Conservation (phyloP, 2,797 vertebrate genomes). For the Alcedo quadribrachys region DNA sequence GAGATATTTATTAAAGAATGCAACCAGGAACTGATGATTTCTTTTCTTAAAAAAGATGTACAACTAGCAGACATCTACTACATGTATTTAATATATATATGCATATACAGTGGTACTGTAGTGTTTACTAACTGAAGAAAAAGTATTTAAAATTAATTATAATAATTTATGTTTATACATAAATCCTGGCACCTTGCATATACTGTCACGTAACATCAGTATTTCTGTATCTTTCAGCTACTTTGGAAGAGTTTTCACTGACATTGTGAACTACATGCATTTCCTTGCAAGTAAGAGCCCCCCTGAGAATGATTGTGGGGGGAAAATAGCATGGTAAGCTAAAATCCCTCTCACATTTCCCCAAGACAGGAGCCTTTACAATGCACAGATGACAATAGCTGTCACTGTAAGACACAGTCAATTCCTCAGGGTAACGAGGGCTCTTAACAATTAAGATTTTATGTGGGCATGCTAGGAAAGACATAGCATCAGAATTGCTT, state of each 20-base stretch:
- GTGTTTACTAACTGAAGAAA: background rate
- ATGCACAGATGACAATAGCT: constrained; percentile 60
- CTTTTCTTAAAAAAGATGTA: background rate
- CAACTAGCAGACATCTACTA: background rate
- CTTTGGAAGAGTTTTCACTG: background rate
- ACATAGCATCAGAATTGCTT: background rate
- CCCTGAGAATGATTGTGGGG: background rate
- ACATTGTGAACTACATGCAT: background rate
- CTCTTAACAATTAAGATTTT: constrained; percentile 42
- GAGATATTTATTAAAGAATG: rapidly evolving
- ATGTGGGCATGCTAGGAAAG: background rate
- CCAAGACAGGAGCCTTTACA: constrained; percentile 46
- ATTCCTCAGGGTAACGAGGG: background rate
- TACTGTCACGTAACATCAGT: background rate
- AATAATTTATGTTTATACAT: background rate
- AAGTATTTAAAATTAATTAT: background rate
- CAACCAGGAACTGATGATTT: background rate
- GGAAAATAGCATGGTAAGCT: constrained; percentile 8
- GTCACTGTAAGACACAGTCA: constrained; percentile 60
- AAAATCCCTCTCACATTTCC: constrained; percentile 65
- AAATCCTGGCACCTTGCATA: background rate
- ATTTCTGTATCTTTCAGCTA: background rate
- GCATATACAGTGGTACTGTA: background rate
- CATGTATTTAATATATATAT: background rate
- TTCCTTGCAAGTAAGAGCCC: constrained; percentile 34